Percentiles rank a stretch among this genome's conserved stretches.
Evolutionary conservation across 2,113 vertebrate genomes (phyloP).

Genomic region (Colaptes auratus): DNA sequence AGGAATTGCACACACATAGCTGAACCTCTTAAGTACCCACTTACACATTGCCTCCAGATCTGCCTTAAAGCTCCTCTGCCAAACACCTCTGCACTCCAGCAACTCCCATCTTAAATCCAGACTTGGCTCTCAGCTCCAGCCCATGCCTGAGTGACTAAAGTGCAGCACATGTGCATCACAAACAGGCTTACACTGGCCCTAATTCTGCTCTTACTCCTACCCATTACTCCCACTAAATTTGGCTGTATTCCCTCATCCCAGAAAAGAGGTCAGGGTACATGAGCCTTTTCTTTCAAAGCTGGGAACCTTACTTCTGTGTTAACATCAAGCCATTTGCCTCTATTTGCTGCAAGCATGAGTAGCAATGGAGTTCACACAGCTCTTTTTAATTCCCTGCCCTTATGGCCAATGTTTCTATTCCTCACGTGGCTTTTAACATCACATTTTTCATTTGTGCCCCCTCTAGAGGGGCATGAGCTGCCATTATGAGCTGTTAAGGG

Average conservation of each 20-base stretch:
- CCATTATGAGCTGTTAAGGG: too few relatives aligned
- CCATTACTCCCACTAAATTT: fast-evolving
- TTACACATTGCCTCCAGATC: background rate
- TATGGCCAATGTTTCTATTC: background rate
- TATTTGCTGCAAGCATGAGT: background rate
- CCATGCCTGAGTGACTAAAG: fast-evolving
- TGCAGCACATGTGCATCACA: fast-evolving
- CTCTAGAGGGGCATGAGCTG: background rate
- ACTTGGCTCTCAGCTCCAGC: background rate
- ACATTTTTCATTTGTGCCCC: background rate
- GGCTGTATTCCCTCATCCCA: background rate
- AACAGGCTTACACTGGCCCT: fast-evolving
- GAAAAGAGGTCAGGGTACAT: fast-evolving
- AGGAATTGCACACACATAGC: background rate
- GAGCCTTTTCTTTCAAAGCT: background rate
- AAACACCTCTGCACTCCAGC: background rate
- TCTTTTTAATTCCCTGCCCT: background rate
- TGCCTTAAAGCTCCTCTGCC: background rate
- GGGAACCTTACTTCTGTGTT: background rate
- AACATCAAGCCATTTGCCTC: background rate
- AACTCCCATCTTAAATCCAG: background rate
- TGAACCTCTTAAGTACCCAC: background rate
- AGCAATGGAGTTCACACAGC: background rate
- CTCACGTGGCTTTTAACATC: background rate
- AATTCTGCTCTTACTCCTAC: background rate